phyloP scores from a whole-genome alignment of 1,140 invertebrate species.

The Lepidostoma basale region DNA sequence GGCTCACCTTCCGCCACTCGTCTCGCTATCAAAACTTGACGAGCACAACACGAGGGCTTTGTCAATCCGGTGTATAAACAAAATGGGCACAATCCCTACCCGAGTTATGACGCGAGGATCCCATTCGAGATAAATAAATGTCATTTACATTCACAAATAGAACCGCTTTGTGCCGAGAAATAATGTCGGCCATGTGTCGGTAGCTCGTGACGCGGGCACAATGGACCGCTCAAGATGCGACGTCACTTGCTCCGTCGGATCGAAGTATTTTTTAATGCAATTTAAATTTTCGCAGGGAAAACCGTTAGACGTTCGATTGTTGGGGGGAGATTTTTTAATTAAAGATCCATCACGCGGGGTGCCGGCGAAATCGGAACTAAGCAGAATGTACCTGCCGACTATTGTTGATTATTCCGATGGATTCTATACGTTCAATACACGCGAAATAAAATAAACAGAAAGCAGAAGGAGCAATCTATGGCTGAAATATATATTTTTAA shows the following conservation, averaged over 20 bases:
- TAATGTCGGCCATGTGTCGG: constrained; percentile 20
- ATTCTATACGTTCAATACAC: too few species aligned
- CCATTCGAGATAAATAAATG: constrained; percentile 45
- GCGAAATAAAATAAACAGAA: too few species aligned
- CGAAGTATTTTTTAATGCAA: constrained; percentile 23
- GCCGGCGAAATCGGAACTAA: too few species aligned
- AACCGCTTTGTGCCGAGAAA: constrained; percentile 23
- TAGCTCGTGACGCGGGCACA: constrained; percentile 10
- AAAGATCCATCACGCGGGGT: too few species aligned
- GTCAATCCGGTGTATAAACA: constrained; percentile 36
- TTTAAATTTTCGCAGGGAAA: constrained; percentile 18
- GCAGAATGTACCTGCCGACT: too few species aligned
- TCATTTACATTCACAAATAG: constrained; percentile 44
- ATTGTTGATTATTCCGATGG: too few species aligned
- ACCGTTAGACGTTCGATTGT: constrained; percentile 16
- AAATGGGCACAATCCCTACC: constrained; percentile 21
- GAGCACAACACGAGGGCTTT: neutral
- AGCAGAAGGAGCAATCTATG: too few species aligned
- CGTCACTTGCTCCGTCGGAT: constrained; percentile 27
- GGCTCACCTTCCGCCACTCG: constrained; percentile 40
- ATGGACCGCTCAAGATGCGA: constrained; percentile 32
- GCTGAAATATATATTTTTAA: too few species aligned
- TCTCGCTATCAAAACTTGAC: constrained; percentile 28
- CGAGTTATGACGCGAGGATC: constrained; percentile 39
- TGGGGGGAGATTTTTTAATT: neutral